Base-by-base conservation (phyloP, 92 coral and sea anemone genomes). In the Blastomussa wellsi region DNA sequence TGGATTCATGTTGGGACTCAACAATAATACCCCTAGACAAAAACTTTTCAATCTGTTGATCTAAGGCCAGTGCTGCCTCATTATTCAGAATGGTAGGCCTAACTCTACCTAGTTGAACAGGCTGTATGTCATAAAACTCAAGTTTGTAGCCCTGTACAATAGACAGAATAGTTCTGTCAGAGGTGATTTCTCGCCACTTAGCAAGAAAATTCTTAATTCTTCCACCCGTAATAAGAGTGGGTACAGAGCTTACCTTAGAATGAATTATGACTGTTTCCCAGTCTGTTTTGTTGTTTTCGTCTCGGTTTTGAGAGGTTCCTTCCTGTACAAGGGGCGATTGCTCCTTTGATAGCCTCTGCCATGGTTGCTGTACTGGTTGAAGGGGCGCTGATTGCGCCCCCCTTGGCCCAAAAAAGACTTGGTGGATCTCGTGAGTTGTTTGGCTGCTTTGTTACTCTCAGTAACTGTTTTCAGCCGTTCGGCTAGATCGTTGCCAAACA, bases 391-490 rank as follows among this genome's bases (percentile, higher is more conserved):
- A 53, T 60, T 66, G 76, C 64, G 84, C 84, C 76, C 84, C 84
- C 75, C 74, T 79, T 79, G 84, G 84, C 53, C 74, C 70, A 79
- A 79, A 79, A 80, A 80, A 80, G 73, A 16, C 84, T 80, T 80
- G 51, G 41, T 80, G 75, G 82, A 79, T 59, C 72, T 35, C 5
- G 79, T 55, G 24, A 79, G 89, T 49, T 86, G 89, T 72, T 86
- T 87, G 32, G 74, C 71, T 29, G 82, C 86, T 79, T 87, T 87
- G 71, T 87, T 87, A 87, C 86, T 87, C 81, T 80, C 86, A 20
- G 86, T 49, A 17, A 87, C 86, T 48, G 86, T 80, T 33, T 71
- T 86, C 33, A 86, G 86, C 55, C 79, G 72, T 79, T 86, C 81
- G 42, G 62, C 42, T 36, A 80, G 37, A 59, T 87, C 90, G 65